phyloP scores from a whole-genome alignment of 2,888 invertebrate genomes.

The Eueremaeus valkanovi region DNA sequence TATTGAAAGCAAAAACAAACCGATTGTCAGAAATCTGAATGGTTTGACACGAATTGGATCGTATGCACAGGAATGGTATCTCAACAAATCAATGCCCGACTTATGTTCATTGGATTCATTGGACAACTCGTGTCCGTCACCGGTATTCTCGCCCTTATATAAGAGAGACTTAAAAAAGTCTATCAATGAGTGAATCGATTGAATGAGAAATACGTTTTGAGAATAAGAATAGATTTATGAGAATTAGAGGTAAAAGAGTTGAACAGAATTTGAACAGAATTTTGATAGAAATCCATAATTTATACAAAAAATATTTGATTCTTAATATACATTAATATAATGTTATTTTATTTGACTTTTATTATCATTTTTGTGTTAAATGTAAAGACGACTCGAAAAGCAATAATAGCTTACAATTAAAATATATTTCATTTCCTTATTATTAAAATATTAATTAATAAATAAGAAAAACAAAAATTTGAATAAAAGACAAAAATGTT shows the following conservation, averaged over 20 bases:
- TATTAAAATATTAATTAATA: no score
- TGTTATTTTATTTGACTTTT: no score
- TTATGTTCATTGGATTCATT: constrained; percentile 10
- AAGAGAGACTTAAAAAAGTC: constrained; percentile 8
- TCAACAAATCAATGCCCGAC: constrained; percentile 32
- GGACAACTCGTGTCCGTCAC: constrained; percentile 23
- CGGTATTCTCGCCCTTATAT: constrained; percentile 23
- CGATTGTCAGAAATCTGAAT: neutral
- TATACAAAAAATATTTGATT: no score
- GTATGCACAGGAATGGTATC: constrained; percentile 25
- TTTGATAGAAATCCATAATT: no score
- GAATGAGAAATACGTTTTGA: neutral
- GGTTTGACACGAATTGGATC: constrained; percentile 14
- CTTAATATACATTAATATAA: no score
- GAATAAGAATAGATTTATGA: neutral
- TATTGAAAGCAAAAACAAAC: constrained; percentile 22
- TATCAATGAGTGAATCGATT: neutral
- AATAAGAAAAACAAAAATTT: neutral
- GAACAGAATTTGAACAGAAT: no score
- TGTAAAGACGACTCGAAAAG: no score
- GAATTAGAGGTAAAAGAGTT: neutral
- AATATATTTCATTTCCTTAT: no score
- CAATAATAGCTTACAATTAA: no score
- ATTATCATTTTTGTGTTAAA: no score
- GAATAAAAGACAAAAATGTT: neutral